Conservation (phyloP, 2,797 vertebrate genomes). For the Chrysocyon brachyurus region DNA sequence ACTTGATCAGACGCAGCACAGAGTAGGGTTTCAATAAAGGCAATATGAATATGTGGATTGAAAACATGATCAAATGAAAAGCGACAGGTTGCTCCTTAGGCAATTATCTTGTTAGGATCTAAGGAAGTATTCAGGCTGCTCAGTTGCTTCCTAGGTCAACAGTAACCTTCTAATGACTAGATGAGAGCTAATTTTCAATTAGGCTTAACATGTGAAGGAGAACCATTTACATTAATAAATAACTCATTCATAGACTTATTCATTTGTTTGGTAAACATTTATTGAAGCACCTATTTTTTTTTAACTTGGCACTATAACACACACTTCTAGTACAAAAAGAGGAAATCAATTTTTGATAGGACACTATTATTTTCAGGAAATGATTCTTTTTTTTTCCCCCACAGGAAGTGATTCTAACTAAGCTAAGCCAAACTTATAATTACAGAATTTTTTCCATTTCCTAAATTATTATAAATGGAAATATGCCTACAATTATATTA, state of each 20-base stretch:
- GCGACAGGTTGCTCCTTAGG: neutral
- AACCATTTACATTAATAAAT: neutral
- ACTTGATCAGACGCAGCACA: neutral
- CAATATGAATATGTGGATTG: neutral
- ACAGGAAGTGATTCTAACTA: conserved; percentile 3
- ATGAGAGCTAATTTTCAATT: conserved; percentile 36
- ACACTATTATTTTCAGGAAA: conserved; percentile 27
- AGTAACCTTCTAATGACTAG: conserved; percentile 9
- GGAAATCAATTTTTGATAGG: conserved; percentile 20
- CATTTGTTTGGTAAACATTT: conserved; percentile 34
- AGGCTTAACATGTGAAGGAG: conserved; percentile 31
- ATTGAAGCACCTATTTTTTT: neutral
- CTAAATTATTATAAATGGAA: conserved; percentile 53
- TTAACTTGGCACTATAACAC: neutral
- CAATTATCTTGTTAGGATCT: neutral
- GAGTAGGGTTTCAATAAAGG: neutral
- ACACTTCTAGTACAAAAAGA: conserved; percentile 30
- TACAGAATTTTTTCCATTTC: conserved; percentile 40
- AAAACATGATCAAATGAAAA: neutral
- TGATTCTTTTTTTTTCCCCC: neutral
- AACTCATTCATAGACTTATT: neutral
- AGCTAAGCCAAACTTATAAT: conserved; percentile 17
- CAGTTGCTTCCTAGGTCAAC: neutral
- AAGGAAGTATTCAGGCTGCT: neutral
- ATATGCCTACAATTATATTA: conserved; percentile 24